These are phyloP conservation scores for Gymnoscopelus braueri DNA, from an alignment of 2,797 vertebrate genomes.

Conservation along the genomic window DNA sequence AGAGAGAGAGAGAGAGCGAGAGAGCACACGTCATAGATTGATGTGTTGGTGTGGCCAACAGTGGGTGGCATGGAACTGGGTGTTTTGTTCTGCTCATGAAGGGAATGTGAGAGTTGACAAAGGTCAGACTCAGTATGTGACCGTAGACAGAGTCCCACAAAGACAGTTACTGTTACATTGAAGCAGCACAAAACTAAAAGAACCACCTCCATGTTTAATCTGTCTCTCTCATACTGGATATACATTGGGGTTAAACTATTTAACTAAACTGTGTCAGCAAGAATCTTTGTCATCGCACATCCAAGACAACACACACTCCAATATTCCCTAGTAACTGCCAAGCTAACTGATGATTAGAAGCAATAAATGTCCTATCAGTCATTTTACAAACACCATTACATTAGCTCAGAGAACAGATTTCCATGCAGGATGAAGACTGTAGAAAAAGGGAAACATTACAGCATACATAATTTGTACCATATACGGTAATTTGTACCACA, in stretches of 20 bases:
- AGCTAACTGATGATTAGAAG: conserved; percentile 43
- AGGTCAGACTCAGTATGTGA: conserved; percentile 38
- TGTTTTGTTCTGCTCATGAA: conserved; percentile 14
- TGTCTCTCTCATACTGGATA: conserved; percentile 28
- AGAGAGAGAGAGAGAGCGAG: conserved; percentile 7
- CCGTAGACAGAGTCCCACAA: conserved; percentile 26
- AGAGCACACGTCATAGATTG: conserved; percentile 19
- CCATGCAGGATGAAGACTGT: conserved; percentile 2
- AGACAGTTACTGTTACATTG: background rate
- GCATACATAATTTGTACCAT: background rate
- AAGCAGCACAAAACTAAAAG: background rate
- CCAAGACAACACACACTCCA: conserved; percentile 39
- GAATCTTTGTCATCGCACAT: conserved; percentile 39
- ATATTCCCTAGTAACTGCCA: conserved; percentile 24
- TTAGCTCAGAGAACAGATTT: conserved; percentile 15
- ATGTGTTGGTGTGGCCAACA: conserved; percentile 14
- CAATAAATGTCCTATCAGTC: conserved; percentile 50
- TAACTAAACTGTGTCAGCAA: conserved; percentile 34
- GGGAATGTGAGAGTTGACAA: conserved; percentile 33
- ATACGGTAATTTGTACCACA: background rate
- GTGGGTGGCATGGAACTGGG: conserved; percentile 6
- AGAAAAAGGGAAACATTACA: conserved; percentile 11
- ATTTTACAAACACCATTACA: conserved; percentile 40
- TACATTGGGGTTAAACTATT: conserved; percentile 31
- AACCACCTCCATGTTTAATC: background rate